phyloP scores from a whole-genome alignment of 2,113 vertebrate genomes.

The Phoxinus phoxinus region DNA sequence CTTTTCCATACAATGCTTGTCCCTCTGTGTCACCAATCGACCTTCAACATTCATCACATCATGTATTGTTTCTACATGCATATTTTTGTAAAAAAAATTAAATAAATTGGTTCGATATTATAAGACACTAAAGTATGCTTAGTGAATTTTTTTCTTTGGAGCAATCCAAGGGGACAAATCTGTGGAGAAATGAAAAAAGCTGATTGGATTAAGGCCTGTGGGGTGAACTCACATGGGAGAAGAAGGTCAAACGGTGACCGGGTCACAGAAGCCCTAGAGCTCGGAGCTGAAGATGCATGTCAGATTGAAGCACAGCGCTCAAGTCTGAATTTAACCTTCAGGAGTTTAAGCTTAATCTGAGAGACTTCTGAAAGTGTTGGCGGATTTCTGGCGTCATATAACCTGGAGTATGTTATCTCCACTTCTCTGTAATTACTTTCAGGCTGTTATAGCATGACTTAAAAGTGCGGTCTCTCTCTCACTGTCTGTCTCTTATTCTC shows the following conservation, averaged over 20 bases:
- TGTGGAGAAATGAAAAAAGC: neutral
- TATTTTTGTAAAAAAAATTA: neutral
- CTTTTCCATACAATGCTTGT: neutral
- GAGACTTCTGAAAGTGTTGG: constrained; percentile 33
- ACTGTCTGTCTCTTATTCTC: constrained; percentile 21
- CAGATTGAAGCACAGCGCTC: constrained; percentile 34
- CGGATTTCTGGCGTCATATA: constrained; percentile 67
- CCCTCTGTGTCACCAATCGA: neutral
- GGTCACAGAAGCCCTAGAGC: constrained; percentile 61
- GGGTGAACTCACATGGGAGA: constrained; percentile 60
- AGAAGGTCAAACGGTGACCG: constrained; percentile 66
- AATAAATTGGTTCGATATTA: neutral
- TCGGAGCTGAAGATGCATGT: constrained; percentile 49
- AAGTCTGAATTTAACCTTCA: constrained; percentile 46
- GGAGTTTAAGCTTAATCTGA: constrained; percentile 20
- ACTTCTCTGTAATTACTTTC: constrained; percentile 52
- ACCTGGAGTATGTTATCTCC: constrained; percentile 53
- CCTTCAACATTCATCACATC: neutral
- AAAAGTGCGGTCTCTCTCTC: constrained; percentile 30
- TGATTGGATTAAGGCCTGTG: constrained; percentile 26
- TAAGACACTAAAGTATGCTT: neutral
- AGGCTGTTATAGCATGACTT: constrained; percentile 46
- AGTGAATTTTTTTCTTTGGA: neutral
- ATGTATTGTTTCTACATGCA: neutral
- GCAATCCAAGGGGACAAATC: constrained; percentile 8